Evolutionary conservation across 2,888 invertebrate genomes (phyloP).

Genomic region (Podotricha telesiphe): DNA sequence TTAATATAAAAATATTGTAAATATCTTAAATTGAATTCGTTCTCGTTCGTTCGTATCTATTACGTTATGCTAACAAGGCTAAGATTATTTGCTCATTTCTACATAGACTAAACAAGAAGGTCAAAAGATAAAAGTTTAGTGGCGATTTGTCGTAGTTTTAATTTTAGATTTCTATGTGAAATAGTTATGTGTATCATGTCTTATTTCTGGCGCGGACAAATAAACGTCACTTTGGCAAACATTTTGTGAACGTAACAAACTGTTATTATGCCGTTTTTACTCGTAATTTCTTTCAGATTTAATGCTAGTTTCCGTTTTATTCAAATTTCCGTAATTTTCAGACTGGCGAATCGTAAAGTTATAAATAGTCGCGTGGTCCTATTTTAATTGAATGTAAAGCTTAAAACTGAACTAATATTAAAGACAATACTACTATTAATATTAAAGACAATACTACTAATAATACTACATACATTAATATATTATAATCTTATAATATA

Average conservation of each 20-base stretch:
- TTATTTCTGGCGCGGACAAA: slow-evolving; percentile 39
- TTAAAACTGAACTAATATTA: no score
- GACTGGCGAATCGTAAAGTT: no score
- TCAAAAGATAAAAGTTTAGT: slow-evolving; percentile 24
- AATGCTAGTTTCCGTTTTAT: neutral
- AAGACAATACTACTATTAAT: no score
- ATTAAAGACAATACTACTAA: no score
- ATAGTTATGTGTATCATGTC: slow-evolving; percentile 38
- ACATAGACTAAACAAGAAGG: slow-evolving; percentile 18
- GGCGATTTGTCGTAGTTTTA: slow-evolving; percentile 38
- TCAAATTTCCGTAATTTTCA: no score
- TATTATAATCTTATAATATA: no score
- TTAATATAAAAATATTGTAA: no score
- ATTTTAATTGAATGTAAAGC: no score
- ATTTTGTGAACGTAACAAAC: slow-evolving; percentile 15
- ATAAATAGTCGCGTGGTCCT: no score
- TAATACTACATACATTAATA: no score
- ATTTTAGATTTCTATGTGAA: slow-evolving; percentile 38
- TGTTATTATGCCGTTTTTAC: neutral
- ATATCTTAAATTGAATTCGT: no score
- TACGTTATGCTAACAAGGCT: neutral
- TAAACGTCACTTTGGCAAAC: slow-evolving; percentile 37
- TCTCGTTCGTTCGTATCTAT: no score
- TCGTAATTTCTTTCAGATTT: neutral
- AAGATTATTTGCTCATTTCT: neutral